Conservation (phyloP, 2,797 vertebrate genomes). For the Sylvilagus floridanus region DNA sequence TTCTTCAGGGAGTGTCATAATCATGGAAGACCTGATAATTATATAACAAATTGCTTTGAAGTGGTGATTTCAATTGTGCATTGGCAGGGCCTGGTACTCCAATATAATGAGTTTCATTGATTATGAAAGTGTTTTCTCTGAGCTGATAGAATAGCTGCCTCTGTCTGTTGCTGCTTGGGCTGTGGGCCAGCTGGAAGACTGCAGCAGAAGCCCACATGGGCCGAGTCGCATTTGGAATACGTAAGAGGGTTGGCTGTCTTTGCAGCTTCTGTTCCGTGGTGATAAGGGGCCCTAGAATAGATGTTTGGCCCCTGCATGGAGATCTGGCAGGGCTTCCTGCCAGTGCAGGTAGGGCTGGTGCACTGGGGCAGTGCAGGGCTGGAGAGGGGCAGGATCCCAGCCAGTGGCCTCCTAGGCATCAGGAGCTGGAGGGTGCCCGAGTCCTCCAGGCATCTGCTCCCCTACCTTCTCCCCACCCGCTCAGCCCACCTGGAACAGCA, state of each 20-base stretch:
- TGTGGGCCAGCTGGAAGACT: conserved; percentile 73
- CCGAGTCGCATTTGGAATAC: conserved; percentile 48
- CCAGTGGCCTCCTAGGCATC: background rate
- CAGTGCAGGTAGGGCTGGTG: background rate
- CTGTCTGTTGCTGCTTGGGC: conserved; percentile 62
- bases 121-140: conserved; percentile 65
- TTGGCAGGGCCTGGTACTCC: conserved; percentile 67
- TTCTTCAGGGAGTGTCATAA: conserved; percentile 26
- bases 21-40: conserved; percentile 72
- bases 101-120: conserved; percentile 71
- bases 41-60: conserved; percentile 76
- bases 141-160: conserved; percentile 64
- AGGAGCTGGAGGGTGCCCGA: background rate
- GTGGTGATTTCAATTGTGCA: conserved; percentile 74
- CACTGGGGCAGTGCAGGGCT: background rate
- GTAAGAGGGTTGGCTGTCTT: conserved; percentile 33
- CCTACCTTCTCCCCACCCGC: background rate
- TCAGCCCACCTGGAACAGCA: background rate
- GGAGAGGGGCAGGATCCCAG: background rate
- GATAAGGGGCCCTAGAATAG: conserved; percentile 61
- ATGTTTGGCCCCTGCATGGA: background rate
- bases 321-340: background rate
- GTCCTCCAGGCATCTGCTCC: background rate
- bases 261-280: conserved; percentile 52
- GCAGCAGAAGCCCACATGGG: conserved; percentile 56